Percentiles rank a stretch among this genome's conserved stretches.
phyloP scores from a whole-genome alignment of 2,113 vertebrate genomes.

The Phycodurus eques region DNA sequence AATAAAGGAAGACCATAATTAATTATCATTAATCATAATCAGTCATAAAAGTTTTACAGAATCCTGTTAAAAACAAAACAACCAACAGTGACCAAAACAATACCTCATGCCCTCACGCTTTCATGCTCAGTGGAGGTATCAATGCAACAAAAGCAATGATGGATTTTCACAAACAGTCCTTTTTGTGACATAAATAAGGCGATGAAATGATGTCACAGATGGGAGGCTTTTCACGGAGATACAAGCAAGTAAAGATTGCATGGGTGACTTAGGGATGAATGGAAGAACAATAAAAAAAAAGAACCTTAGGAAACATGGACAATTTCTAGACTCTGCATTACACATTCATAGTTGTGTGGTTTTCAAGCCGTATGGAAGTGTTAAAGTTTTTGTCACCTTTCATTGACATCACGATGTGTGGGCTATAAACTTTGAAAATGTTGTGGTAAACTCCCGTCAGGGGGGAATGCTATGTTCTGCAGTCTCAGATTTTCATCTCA shows the following conservation, averaged over 20 bases:
- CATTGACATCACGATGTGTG: slow-evolving; percentile 72
- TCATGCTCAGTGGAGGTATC: not conserved
- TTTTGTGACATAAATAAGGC: slow-evolving; percentile 31
- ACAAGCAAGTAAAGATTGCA: slow-evolving; percentile 42
- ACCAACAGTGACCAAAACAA: not conserved
- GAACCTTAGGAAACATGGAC: slow-evolving; percentile 66
- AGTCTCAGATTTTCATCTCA: not conserved
- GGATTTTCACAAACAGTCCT: slow-evolving; percentile 30
- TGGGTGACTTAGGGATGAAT: slow-evolving; percentile 46
- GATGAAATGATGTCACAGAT: slow-evolving; percentile 61
- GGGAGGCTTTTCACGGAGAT: slow-evolving; percentile 44
- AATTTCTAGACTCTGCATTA: slow-evolving; percentile 56
- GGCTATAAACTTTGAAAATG: slow-evolving; percentile 56
- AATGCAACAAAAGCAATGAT: slow-evolving; percentile 17
- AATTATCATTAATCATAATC: too few relatives aligned
- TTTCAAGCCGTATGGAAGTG: slow-evolving; percentile 71
- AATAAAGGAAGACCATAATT: too few relatives aligned
- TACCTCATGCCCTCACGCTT: not conserved
- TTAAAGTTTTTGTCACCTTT: slow-evolving; percentile 78
- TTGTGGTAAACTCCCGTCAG: slow-evolving; percentile 58
- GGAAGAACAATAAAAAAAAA: slow-evolving; percentile 38
- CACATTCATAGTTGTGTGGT: slow-evolving; percentile 61
- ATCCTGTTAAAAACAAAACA: too few relatives aligned
- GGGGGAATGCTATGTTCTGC: not conserved
- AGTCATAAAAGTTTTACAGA: too few relatives aligned